A percentile compares a stretch with the other conserved stretches of the same genome.
These are phyloP conservation scores for Felis catus DNA, from an alignment of 2,113 vertebrate species.

Conservation along the genomic window F.catus_Fca126_mat1.0 CM031418.1:138222501-138223000, in stretches of 20 bases:
- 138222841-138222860: fast-evolving
- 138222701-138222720: fast-evolving
- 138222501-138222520: background rate
- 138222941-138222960: fast-evolving
- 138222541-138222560: background rate
- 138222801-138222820: background rate
- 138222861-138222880: too few species aligned
- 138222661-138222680: background rate
- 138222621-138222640: background rate
- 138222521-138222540: fast-evolving
- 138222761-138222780: background rate
- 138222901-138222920: fast-evolving
- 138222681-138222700: background rate
- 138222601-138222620: fast-evolving
- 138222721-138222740: background rate
- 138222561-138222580: background rate
- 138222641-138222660: fast-evolving
- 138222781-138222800: background rate
- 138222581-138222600: too few species aligned
- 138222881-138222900: background rate
- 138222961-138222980: too few species aligned
- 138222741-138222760: background rate
- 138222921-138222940: background rate
- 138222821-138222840: background rate
- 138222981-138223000: background rate